Base-by-base conservation (phyloP, 2,888 invertebrate species). In the Blomia tropicalis region DNA sequence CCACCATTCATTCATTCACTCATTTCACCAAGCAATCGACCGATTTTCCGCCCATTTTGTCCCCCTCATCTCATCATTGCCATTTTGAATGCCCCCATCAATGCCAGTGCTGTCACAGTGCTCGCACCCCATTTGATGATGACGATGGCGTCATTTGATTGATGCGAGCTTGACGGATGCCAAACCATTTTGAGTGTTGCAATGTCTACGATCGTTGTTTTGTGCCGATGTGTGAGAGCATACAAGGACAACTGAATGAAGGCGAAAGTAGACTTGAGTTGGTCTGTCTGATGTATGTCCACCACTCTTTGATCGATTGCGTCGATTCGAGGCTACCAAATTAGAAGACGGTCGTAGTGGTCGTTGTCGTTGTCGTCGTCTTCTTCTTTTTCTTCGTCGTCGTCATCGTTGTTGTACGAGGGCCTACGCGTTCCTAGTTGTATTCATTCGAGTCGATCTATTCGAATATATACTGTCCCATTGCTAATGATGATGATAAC, bases 261-360 rank as follows among this genome's bases (percentile, higher is more conserved):
- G 36, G 36, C 7, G 36, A 36, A 36, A 36, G 36, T 36, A 36
- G 36, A 17, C 36, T 36, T 36, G 36, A 36, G n/a, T n/a, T n/a
- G 41, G 41, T 17, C 41, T 47, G 51, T 11, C 23, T 47, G 51
- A 47, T 22, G 7, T 7, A 47, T 47, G 51, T 47, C 51, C 51
- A 47, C n/a, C n/a, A n/a, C n/a, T n/a, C 51, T 47, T 47, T 47
- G 51, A 47, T 47, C 51, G 51, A 47, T 47, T 7, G 51, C 51
- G 36, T 36, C 36, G 36, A 47, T 11, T 25, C 51, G 51, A 47
- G 51, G 7, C n/a, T 7, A 47, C 7, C 51, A 17, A 36, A 36
- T 11, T 17, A n/a, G 36, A 36, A 36, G 17, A 11, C 17, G 17
- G 36, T 11, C 36, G 36, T 11, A 36, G 17, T 36, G 36, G 36